Evolutionary conservation across 1,140 invertebrate genomes (phyloP), one percentile per base, ranked within the genome.

Genomic region (Trichogramma pretiosum): DNA sequence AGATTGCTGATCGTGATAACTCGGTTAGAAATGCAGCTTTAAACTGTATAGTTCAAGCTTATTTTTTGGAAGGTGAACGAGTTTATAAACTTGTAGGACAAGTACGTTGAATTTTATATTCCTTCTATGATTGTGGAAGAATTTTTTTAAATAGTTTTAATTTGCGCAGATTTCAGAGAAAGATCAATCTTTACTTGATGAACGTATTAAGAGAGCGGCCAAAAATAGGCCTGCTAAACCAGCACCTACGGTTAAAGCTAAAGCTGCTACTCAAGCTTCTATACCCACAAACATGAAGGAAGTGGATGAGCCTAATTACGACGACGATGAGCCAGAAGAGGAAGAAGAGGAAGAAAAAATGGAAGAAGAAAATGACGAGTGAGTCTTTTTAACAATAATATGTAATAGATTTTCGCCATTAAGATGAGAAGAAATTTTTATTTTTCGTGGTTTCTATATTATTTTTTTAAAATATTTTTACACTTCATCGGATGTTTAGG

Each of bases 1-100:
- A 96, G 63, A 96, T 99, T 58, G 84, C 89, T 1, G 94, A 99
- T 71, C 72, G 93, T 24, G 95, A 99, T 70, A 97, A 93, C 71
- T 83, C 84, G n/a, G 95, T 98, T 33, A 76, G 95, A 42, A 96
- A 89, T 68, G 93, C 93, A 10, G 93, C 95, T 2, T 74, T 98
- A 2, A 98, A 98, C 73, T 90, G 89, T 57, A 81, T 96, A 35
- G 88, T 96, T 13, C 82, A 87, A 57, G 93, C 87, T 0, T 97
- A 92, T 67, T 86, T 85, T 64, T 75, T 93, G 18, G 84, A 93
- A 51, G 93, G 93, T 0, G 93, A 98, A 60, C 82, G 82, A 65
- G 76, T 97, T 1, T 94, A 84, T 64, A 94, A 94, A 72, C 80
- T 89, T 61, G 83, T 97, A 58, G 93, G 93, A 54, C 84, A 89